Percentiles rank a stretch among this genome's conserved stretches.
phyloP scores from a whole-genome alignment of 2,113 vertebrate species.

The Tamias sibiricus region DNA sequence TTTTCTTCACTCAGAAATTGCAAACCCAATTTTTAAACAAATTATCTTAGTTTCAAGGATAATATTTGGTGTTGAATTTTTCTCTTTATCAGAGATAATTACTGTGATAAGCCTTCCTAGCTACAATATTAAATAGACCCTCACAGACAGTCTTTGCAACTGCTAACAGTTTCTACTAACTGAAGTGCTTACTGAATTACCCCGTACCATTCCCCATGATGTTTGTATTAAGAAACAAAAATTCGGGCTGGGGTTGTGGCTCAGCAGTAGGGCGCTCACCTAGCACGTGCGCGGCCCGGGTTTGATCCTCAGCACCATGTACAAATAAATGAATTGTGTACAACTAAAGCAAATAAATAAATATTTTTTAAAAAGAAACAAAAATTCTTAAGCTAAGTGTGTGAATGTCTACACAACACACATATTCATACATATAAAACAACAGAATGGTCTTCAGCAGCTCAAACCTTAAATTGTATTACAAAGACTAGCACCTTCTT shows the following conservation, averaged over 20 bases:
- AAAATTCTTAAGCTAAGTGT: neutral
- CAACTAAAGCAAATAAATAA: too few species aligned
- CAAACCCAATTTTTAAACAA: neutral
- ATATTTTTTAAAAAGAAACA: too few species aligned
- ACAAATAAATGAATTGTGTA: too few species aligned
- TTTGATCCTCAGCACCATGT: too few species aligned
- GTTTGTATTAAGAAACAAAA: neutral
- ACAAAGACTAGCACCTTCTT: neutral
- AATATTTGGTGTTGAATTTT: neutral
- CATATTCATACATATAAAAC: neutral
- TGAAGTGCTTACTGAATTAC: neutral
- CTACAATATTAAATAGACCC: neutral
- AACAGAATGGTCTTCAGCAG: neutral
- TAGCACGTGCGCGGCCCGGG: too few species aligned
- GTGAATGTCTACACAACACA: neutral
- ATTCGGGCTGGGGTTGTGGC: too few species aligned
- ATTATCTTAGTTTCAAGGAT: neutral
- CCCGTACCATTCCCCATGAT: neutral
- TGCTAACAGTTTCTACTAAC: neutral
- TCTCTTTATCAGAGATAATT: neutral
- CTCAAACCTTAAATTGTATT: slow-evolving; percentile 29
- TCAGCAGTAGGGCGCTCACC: too few species aligned
- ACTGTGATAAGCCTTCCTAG: neutral
- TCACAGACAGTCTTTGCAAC: neutral
- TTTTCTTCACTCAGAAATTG: neutral